Evolutionary conservation across 2,797 vertebrate genomes (phyloP).

Genomic region (Cyprinodon diabolis): DNA sequence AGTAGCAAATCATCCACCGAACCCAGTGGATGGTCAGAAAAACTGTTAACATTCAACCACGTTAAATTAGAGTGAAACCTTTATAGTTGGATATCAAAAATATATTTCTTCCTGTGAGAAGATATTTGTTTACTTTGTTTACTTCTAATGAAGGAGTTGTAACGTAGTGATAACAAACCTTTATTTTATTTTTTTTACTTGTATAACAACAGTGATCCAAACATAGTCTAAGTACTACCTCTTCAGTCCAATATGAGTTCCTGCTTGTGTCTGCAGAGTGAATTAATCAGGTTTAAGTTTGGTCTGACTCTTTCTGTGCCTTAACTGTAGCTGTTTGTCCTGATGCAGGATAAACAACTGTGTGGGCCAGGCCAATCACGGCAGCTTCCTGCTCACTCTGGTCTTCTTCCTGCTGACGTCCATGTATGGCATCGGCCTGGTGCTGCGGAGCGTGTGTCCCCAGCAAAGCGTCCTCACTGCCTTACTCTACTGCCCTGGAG

Average conservation of each 20-base stretch:
- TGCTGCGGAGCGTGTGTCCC: slow-evolving; percentile 88
- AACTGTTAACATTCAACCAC: not conserved
- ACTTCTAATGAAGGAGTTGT: too few relatives aligned
- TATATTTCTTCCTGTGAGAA: too few relatives aligned
- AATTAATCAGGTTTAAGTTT: slow-evolving; percentile 41
- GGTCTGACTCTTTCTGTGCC: slow-evolving; percentile 54
- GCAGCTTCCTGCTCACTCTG: slow-evolving; percentile 91
- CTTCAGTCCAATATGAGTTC: slow-evolving; percentile 20
- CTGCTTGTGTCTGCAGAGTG: slow-evolving; percentile 45
- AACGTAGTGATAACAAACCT: too few relatives aligned
- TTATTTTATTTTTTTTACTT: too few relatives aligned
- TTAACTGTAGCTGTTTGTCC: slow-evolving; percentile 7
- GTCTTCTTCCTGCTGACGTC: slow-evolving; percentile 91
- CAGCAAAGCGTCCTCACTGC: slow-evolving; percentile 81
- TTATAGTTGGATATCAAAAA: too few relatives aligned
- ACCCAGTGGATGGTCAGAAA: not conserved
- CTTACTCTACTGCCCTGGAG: slow-evolving; percentile 93
- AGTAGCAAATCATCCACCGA: not conserved
- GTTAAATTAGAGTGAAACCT: too few relatives aligned
- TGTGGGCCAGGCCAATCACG: slow-evolving; percentile 94
- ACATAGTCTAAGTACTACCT: not conserved
- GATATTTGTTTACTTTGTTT: too few relatives aligned
- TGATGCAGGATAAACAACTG: slow-evolving; percentile 95
- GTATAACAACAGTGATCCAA: not conserved
- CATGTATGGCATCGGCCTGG: slow-evolving; percentile 89